Percentiles rank a stretch among this genome's conserved stretches.
Conservation (phyloP, 1,140 invertebrate genomes). For the Habropoda laboriosa region DNA sequence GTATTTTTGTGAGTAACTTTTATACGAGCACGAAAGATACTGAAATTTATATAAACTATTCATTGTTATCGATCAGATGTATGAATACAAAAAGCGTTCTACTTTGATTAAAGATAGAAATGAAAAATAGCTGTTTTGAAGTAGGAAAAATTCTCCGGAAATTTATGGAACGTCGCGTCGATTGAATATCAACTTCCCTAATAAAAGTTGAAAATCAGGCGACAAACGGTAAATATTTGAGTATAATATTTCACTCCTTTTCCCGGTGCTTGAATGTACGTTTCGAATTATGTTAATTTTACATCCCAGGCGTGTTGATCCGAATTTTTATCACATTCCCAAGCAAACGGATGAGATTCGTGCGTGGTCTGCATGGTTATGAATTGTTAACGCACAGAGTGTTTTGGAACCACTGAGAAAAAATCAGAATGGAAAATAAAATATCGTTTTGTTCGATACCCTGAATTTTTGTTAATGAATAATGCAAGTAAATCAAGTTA, state of each 20-base stretch:
- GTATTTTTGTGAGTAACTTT: too few species aligned
- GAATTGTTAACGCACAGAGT: too few species aligned
- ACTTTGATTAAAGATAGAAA: too few species aligned
- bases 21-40: too few species aligned
- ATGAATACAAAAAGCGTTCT: too few species aligned
- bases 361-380: neutral
- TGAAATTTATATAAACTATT: too few species aligned
- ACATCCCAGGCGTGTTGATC: neutral
- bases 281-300: slow-evolving; percentile 12
- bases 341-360: neutral
- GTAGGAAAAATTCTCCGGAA: neutral
- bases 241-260: neutral
- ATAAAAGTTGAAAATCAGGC: neutral
- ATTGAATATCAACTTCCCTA: neutral
- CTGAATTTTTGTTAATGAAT: too few species aligned
- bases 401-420: neutral
- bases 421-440: neutral
- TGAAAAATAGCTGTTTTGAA: too few species aligned
- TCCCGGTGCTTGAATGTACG: neutral
- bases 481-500: too few species aligned
- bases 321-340: neutral
- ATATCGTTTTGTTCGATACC: too few species aligned
- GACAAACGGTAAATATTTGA: neutral
- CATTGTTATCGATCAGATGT: too few species aligned
- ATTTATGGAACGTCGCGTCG: neutral